Evolutionary conservation across 2,888 invertebrate genomes (phyloP).

Genomic region (Drosophila sordidula): DNA sequence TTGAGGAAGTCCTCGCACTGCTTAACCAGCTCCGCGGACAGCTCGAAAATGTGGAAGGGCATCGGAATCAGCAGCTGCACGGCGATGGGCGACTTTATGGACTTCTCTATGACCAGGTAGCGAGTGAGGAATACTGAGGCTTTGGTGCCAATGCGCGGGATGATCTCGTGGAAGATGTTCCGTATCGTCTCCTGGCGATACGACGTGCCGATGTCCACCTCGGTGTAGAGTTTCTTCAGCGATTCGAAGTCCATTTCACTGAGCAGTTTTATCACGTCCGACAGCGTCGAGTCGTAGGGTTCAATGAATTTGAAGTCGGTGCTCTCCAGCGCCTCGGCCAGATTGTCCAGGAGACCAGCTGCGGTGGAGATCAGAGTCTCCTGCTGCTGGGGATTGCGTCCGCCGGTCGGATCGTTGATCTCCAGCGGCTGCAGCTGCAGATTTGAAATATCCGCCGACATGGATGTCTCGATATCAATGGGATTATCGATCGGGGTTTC

Average conservation of each 20-base stretch:
- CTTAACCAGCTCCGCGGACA: conserved; percentile 86
- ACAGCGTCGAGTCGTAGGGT: conserved; percentile 84
- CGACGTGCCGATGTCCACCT: conserved; percentile 89
- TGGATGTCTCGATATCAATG: conserved; percentile 84
- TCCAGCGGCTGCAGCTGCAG: conserved; percentile 81
- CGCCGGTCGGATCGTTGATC: conserved; percentile 84
- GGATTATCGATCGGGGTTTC: conserved; percentile 84
- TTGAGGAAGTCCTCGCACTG: conserved; percentile 87
- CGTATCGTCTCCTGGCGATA: conserved; percentile 90
- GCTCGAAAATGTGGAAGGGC: conserved; percentile 89
- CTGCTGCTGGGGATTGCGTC: conserved; percentile 83
- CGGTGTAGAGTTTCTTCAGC: conserved; percentile 86
- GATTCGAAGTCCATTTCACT: conserved; percentile 84
- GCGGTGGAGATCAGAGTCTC: conserved; percentile 81
- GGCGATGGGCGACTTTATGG: conserved; percentile 88
- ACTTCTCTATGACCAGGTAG: conserved; percentile 87
- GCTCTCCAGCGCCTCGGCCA: conserved; percentile 84
- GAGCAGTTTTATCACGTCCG: conserved; percentile 83
- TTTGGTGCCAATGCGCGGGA: conserved; percentile 89
- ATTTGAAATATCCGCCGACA: conserved; percentile 79
- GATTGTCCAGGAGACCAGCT: conserved; percentile 77
- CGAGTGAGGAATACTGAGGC: conserved; percentile 88
- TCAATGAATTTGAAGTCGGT: conserved; percentile 84
- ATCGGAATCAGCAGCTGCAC: conserved; percentile 89
- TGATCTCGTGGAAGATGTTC: conserved; percentile 90